These are phyloP conservation scores for Oscheius sp. DNA, from an alignment of 2,888 invertebrate genomes.

Conservation along the genomic window DNA sequence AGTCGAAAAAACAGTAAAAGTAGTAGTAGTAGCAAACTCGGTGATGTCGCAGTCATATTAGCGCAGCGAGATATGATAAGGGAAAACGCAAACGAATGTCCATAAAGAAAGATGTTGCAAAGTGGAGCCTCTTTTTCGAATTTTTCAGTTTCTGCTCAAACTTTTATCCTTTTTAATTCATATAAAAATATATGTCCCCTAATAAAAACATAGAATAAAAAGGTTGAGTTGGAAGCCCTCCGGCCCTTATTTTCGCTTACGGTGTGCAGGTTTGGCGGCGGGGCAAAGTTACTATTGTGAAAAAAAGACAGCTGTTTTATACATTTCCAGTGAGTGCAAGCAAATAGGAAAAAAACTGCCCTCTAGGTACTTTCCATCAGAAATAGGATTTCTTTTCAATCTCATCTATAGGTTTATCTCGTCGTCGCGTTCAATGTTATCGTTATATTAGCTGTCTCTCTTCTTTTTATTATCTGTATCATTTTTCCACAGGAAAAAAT, in stretches of 20 bases:
- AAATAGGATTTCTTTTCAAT: background rate
- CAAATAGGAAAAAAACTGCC: background rate
- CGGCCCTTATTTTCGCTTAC: background rate
- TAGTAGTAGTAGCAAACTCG: constrained; percentile 10
- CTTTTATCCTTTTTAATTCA: too few species aligned
- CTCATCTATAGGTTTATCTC: constrained; percentile 6
- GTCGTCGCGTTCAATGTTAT: constrained; percentile 12
- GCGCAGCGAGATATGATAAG: constrained; percentile 18
- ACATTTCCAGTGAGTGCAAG: background rate
- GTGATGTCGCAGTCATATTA: background rate
- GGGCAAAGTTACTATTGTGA: background rate
- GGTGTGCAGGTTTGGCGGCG: background rate
- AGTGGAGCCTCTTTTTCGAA: background rate
- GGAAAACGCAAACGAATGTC: constrained; percentile 3
- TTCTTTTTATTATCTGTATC: too few species aligned
- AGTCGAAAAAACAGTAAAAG: background rate
- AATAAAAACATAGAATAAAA: background rate
- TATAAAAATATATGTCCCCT: background rate
- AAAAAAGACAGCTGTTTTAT: background rate
- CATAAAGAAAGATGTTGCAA: background rate
- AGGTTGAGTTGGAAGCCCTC: background rate
- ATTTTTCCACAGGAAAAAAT: too few species aligned
- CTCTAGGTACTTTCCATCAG: background rate
- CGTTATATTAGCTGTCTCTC: constrained; percentile 1
- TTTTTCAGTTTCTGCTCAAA: background rate